Evolutionary conservation across 2,888 invertebrate species (phyloP), one percentile per base, ranked within the genome.

Genomic region (Agriotes lineatus): DNA sequence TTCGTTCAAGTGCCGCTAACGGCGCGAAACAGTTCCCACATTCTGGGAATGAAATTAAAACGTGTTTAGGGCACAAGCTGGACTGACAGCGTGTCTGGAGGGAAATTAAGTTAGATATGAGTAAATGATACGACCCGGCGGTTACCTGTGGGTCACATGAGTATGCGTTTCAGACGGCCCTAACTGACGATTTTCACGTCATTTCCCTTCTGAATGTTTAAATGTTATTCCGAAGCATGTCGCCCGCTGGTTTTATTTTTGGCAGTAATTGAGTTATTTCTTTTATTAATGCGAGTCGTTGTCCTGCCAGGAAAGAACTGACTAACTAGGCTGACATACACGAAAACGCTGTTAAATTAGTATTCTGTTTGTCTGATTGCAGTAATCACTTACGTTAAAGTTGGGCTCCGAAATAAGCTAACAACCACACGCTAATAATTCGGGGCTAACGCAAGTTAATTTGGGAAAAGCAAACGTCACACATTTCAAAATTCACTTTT

Each of bases 61-160:
- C 73, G 73, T 76, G 75, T 76, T 78, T 74, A 75, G 45, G 75
- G 75, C 71, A 66, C 71, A 67, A 70, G 69, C 72, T 71, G 67
- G 74, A 78, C 72, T 75, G 78, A 76, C 78, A 75, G 71, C 71
- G 71, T 75, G 77, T 75, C 79, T 77, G 71, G 75, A 75, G 79
- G 78, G 79, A 79, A 78, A 78, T 78, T 78, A 78, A 76, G 74
- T 76, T 70, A 78, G 79, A 78, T 78, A 77, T 77, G 78, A 78
- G 78, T 78, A 77, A 78, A 74, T 75, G 78, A 79, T 78, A 78
- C 33, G 52, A 18, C 12, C 52, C 33, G 16, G 16, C 52, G 33
- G 52, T 52, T 52, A 52, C 50, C 30, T 52, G 50, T 39, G 48
- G 20, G 48, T 42, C 42, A 14, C 16, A 42, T 42, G 42, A 14